A percentile compares a stretch with the other conserved stretches of the same genome.
phyloP scores from a whole-genome alignment of 2,888 invertebrate species.

The Synanthedon vespiformis region DNA sequence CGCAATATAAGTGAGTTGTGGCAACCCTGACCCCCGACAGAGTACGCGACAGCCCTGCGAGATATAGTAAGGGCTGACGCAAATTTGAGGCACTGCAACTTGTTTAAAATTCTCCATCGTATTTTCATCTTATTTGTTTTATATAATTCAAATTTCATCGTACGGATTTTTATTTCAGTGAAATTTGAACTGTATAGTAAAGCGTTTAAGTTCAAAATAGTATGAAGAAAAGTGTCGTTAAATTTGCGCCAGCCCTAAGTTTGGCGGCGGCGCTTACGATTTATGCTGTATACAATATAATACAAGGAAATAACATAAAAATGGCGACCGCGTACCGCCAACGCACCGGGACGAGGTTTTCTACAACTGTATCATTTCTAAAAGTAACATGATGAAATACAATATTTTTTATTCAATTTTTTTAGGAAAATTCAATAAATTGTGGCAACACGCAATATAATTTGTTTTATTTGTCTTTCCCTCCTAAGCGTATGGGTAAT shows the following conservation, averaged over 20 bases:
- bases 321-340: constrained; percentile 23
- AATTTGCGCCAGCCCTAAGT: constrained; percentile 6
- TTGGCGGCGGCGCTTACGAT: constrained; percentile 10
- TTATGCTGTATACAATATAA: constrained; percentile 3
- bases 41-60: too few species aligned
- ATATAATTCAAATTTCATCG: too few species aligned
- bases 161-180: too few species aligned
- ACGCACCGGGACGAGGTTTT: constrained; percentile 32
- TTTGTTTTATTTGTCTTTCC: constrained; percentile 22
- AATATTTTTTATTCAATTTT: constrained; percentile 72
- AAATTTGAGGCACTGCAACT: too few species aligned
- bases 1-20: too few species aligned
- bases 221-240: background rate
- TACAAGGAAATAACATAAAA: constrained; percentile 24
- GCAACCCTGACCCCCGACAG: too few species aligned
- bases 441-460: constrained; percentile 50
- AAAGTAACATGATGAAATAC: constrained; percentile 65
- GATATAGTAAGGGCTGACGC: too few species aligned
- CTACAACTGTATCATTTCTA: constrained; percentile 65
- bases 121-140: too few species aligned
- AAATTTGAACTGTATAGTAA: too few species aligned
- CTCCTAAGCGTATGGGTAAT: background rate
- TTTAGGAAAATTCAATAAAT: constrained; percentile 68
- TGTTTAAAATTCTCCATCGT: too few species aligned
- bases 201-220: background rate